Evolutionary conservation across 2,113 vertebrate species (phyloP), one percentile per base, ranked within the genome.

Genomic region (Nibea albiflora): DNA sequence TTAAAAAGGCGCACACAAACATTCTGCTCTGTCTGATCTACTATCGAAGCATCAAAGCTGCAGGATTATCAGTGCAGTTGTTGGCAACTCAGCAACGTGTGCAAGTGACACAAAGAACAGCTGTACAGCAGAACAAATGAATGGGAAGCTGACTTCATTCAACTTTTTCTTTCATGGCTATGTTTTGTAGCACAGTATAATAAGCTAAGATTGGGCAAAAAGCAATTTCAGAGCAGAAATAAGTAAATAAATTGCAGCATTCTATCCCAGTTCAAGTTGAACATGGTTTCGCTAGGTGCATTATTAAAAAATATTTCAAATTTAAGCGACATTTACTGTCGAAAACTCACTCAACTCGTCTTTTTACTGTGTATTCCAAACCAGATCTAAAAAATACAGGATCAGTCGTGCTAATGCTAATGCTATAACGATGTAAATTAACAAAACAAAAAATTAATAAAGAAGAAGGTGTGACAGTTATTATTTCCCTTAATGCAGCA

Each of bases 31-130:
- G 24, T 62, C 47, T 50, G 58, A 79, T 83, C 26, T 47, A 35
- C 31, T 46, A 47, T 9, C 24, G 4, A 68, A 22, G 62, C 62
- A 66, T 66, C 63, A 73, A 64, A 79, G 62, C 53, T 53, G 24
- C 4, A 4, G 5, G 60, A 52, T 49, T 5, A 78, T 75, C 44
- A 72, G 17, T 17, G n/a, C 12, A 26, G 49, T 10, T 35, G 46
- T 1, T 17, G 42, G 35, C 63, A 56, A 39, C 26, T 28, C 11
- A 66, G 54, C 56, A 71, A 62, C 44, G 26, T 11, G 20, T 46
- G 72, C 12, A 44, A 17, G 24, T 42, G 42, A 66, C 75, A 53
- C 24, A 14, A 5, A 50, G 1, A 24, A 39, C n/a, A 70, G 69
- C 60, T 54, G 65, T 8, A 12, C 19, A 26, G n/a, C 19, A 56